Evolutionary conservation across 2,797 vertebrate genomes (phyloP).

Genomic region (Megaceryle alcyon): DNA sequence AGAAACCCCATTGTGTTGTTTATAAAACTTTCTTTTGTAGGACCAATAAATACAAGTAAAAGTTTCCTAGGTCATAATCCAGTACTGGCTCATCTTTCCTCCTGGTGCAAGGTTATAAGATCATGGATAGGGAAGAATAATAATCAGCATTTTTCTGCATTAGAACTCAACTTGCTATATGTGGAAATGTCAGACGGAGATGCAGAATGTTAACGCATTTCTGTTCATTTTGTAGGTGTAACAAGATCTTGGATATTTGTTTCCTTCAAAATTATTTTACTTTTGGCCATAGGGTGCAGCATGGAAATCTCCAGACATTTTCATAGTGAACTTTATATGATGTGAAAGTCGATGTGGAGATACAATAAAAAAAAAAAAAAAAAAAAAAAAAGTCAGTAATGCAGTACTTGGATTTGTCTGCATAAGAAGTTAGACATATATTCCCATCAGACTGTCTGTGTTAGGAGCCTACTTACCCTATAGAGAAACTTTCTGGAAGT

Average conservation of each 20-base stretch:
- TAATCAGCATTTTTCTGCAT: neutral
- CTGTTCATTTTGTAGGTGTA: neutral
- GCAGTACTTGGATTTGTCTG: neutral
- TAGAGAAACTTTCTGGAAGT: neutral
- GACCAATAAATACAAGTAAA: neutral
- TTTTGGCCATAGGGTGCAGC: neutral
- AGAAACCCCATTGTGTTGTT: neutral
- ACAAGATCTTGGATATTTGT: neutral
- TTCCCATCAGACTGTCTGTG: neutral
- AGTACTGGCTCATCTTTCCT: neutral
- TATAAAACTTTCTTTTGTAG: neutral
- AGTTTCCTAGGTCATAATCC: neutral
- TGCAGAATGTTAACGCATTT: neutral
- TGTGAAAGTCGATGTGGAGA: neutral
- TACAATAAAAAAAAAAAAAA: neutral
- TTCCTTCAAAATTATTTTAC: neutral
- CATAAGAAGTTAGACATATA: neutral
- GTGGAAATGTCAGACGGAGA: neutral
- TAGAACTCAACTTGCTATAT: neutral
- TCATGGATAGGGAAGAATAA: neutral
- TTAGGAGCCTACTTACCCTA: neutral
- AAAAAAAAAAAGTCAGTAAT: neutral
- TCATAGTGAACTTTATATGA: neutral
- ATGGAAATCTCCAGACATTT: neutral
- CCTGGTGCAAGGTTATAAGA: neutral